These are phyloP conservation scores for Sebastes vulpes DNA, from an alignment of 2,797 vertebrate species.

Conservation along the genomic window DNA sequence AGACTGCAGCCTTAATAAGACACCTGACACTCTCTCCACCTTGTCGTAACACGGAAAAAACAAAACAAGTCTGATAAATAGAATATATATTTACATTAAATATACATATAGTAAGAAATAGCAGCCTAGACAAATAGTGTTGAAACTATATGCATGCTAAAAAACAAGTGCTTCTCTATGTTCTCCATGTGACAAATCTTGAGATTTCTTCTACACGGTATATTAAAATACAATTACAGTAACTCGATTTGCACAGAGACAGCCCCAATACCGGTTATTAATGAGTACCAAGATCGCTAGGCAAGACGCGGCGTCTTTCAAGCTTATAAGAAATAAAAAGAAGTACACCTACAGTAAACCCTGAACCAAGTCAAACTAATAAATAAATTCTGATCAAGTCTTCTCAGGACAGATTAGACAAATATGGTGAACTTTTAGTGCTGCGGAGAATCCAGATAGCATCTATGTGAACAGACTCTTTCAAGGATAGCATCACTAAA, in stretches of 20 bases:
- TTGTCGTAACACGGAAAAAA: slow-evolving; percentile 66
- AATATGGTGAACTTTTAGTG: slow-evolving; percentile 80
- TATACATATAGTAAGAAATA: slow-evolving; percentile 90
- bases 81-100: slow-evolving; percentile 89
- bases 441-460: slow-evolving; percentile 61
- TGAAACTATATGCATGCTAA: slow-evolving; percentile 87
- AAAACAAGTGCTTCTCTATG: slow-evolving; percentile 88
- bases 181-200: slow-evolving; percentile 78
- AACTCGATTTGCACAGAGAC: slow-evolving; percentile 82
- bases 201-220: slow-evolving; percentile 69
- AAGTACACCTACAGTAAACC: slow-evolving; percentile 82
- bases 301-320: slow-evolving; percentile 64
- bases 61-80: slow-evolving; percentile 84
- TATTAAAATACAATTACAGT: slow-evolving; percentile 82
- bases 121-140: slow-evolving; percentile 90
- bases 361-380: slow-evolving; percentile 88
- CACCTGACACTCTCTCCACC: slow-evolving; percentile 59
- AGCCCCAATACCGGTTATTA: slow-evolving; percentile 73
- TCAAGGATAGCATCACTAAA: slow-evolving; percentile 41
- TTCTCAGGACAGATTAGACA: slow-evolving; percentile 88
- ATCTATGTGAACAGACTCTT: slow-evolving; percentile 42
- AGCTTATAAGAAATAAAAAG: slow-evolving; percentile 67
- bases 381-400: slow-evolving; percentile 90
- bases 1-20: slow-evolving; percentile 67
- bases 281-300: slow-evolving; percentile 80